A percentile compares a stretch with the other conserved stretches of the same genome.
Evolutionary conservation across 1,140 invertebrate species (phyloP).

Genomic region (Drosophila sucinea): DNA sequence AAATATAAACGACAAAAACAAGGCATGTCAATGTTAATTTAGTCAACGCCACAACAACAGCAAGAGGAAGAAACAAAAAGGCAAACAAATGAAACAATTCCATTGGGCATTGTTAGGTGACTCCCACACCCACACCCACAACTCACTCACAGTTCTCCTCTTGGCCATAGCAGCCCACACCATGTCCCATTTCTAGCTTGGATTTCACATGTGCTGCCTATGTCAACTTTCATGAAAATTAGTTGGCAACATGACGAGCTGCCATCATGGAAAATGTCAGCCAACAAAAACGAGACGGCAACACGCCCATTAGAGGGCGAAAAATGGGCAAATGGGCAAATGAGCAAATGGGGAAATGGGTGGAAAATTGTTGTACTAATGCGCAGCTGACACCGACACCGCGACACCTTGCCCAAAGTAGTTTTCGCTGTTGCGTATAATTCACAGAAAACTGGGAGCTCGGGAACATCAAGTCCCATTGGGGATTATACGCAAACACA

Average conservation of each 20-base stretch:
- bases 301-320: constrained; percentile 64
- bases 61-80: constrained; percentile 10
- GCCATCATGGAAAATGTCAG: constrained; percentile 59
- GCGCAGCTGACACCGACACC: constrained; percentile 61
- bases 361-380: constrained; percentile 39
- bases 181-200: constrained; percentile 34
- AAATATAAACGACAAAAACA: constrained; percentile 44
- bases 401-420: constrained; percentile 74
- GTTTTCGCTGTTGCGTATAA: constrained; percentile 71
- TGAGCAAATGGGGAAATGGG: constrained; percentile 2
- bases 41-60: constrained; percentile 66
- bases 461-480: constrained; percentile 45
- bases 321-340: background rate
- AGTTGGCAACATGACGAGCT: constrained; percentile 82
- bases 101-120: constrained; percentile 77
- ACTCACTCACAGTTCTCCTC: no score
- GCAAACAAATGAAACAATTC: constrained; percentile 64
- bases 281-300: constrained; percentile 24
- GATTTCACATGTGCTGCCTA: constrained; percentile 76
- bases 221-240: constrained; percentile 82
- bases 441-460: constrained; percentile 52
- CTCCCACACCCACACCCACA: constrained; percentile 25
- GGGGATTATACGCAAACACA: constrained; percentile 44
- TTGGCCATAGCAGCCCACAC: constrained; percentile 10
- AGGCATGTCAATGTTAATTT: constrained; percentile 78